These are phyloP conservation scores for Nephrotoma flavescens DNA, from an alignment of 2,888 invertebrate species.

Conservation along the genomic window DNA sequence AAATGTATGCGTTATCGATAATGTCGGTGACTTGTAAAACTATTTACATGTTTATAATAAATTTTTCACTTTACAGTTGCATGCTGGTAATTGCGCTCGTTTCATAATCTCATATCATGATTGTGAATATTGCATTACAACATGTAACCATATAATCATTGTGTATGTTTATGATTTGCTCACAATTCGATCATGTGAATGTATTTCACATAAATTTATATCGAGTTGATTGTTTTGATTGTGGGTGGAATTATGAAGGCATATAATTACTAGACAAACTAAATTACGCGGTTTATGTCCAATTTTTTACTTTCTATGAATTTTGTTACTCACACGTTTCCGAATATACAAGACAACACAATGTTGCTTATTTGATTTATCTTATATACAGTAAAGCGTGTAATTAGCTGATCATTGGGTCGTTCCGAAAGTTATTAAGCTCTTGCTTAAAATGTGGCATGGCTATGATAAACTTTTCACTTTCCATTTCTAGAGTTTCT, in stretches of 20 bases:
- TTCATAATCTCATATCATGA: no score
- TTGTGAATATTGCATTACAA: no score
- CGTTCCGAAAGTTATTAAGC: neutral
- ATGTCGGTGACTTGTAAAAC: no score
- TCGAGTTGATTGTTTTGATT: neutral
- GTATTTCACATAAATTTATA: neutral
- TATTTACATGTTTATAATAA: no score
- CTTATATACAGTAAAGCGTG: neutral
- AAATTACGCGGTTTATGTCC: neutral
- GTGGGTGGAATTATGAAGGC: neutral
- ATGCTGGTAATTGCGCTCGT: no score
- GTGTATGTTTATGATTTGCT: no score
- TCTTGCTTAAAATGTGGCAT: neutral
- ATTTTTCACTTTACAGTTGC: no score
- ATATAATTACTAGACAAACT: neutral
- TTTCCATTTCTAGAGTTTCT: neutral
- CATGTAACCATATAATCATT: no score
- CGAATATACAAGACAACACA: neutral
- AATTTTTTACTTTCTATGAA: neutral
- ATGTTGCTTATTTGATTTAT: neutral
- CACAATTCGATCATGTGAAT: no score
- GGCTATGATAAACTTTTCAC: neutral
- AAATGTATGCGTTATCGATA: no score
- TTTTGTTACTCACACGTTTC: neutral
- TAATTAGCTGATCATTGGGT: neutral